These are phyloP conservation scores for Plagodis pulveraria DNA, from an alignment of 2,888 invertebrate genomes.

Conservation along the genomic window DNA sequence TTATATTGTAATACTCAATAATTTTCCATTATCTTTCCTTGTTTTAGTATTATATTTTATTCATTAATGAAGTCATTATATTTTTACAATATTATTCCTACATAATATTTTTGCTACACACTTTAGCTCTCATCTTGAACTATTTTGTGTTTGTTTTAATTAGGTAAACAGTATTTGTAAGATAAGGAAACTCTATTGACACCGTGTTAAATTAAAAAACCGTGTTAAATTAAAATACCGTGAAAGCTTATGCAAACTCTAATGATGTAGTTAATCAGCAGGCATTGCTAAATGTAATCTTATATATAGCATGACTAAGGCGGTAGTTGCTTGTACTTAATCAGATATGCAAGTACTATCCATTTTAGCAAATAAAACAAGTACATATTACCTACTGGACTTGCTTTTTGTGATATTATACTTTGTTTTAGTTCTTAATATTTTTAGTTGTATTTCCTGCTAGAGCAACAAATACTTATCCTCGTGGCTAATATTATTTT, in stretches of 20 bases:
- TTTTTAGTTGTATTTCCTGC: not conserved
- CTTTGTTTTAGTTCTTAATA: not conserved
- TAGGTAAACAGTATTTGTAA: slow-evolving; percentile 8
- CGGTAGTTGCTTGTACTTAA: slow-evolving; percentile 21
- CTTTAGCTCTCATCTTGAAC: slow-evolving; percentile 15
- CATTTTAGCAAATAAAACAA: slow-evolving; percentile 4
- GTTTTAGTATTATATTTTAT: slow-evolving; percentile 12
- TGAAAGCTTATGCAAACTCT: slow-evolving; percentile 19
- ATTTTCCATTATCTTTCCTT: slow-evolving; percentile 31
- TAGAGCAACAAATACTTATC: slow-evolving; percentile 4
- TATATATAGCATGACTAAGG: slow-evolving; percentile 1
- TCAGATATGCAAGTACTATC: slow-evolving; percentile 6
- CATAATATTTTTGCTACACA: not conserved
- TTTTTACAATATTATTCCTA: not conserved
- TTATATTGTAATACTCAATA: slow-evolving; percentile 37
- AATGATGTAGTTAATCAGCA: slow-evolving; percentile 12
- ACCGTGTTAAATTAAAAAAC: slow-evolving; percentile 21
- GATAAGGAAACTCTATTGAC: slow-evolving; percentile 12
- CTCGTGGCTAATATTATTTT: slow-evolving; percentile 1
- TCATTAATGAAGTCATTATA: slow-evolving; percentile 14
- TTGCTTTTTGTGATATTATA: too few relatives aligned
- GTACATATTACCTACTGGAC: not conserved
- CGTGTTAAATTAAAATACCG: slow-evolving; percentile 19
- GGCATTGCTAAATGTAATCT: slow-evolving; percentile 5
- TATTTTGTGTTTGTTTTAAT: slow-evolving; percentile 8